Evolutionary conservation across 2,888 invertebrate species (phyloP).

Genomic region (Trissoscelio sp.): DNA sequence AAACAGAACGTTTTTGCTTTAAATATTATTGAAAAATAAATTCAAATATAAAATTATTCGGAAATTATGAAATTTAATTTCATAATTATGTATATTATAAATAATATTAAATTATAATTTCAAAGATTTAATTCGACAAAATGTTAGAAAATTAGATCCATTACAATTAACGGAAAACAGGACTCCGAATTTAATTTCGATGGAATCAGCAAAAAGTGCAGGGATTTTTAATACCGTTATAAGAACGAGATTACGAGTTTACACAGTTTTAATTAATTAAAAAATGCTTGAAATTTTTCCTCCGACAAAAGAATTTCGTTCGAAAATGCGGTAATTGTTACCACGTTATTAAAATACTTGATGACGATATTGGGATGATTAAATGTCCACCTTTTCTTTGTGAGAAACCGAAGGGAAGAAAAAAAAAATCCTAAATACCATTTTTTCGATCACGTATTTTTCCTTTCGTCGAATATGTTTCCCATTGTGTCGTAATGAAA

Average conservation of each 20-base stretch:
- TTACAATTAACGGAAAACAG: too few relatives aligned
- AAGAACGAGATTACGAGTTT: slow-evolving; percentile 1
- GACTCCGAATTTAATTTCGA: background rate
- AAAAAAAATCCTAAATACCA: slow-evolving; percentile 1
- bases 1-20: too few relatives aligned
- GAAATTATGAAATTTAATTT: too few relatives aligned
- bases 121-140: too few relatives aligned
- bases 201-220: background rate
- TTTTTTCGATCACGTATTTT: background rate
- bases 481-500: slow-evolving; percentile 9
- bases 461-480: background rate
- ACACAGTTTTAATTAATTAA: slow-evolving; percentile 9
- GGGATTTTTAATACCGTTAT: background rate
- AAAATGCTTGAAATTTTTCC: slow-evolving; percentile 6
- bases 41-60: too few relatives aligned
- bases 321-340: background rate
- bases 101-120: too few relatives aligned
- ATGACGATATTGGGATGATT: slow-evolving; percentile 3
- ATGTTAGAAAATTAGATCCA: too few relatives aligned
- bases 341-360: slow-evolving; percentile 16
- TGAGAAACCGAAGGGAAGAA: background rate
- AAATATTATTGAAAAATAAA: too few relatives aligned
- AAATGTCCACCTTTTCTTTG: slow-evolving; percentile 5
- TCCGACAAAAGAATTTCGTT: slow-evolving; percentile 1
- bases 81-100: too few relatives aligned